Evolutionary conservation across 30 jellyfish, hydroid and myxozoan genomes (phyloP), one percentile per base, ranked within the genome.

Genomic region (Nemopilema nomurai): DNA sequence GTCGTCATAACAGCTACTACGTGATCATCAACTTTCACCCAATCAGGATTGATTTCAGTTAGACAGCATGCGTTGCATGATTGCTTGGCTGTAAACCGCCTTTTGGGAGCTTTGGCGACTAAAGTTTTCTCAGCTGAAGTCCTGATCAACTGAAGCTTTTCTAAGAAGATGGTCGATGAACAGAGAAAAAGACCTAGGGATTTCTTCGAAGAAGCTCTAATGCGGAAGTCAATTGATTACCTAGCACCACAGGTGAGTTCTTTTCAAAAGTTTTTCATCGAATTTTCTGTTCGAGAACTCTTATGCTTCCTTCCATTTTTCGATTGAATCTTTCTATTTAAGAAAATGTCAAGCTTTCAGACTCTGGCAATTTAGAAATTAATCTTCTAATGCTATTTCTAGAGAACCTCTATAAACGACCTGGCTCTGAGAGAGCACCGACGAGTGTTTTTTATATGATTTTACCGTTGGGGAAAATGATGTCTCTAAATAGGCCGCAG

Each of bases 181-280:
- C 26, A 49, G 13, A 50, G 76, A 51, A 79, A 79, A 67, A 67
- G 89, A 79, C 31, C 89, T 17, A 66, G 74, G 24, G 81, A 79
- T 16, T 8, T 79, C 28, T 84, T 32, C 33, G 93, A 73, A 27
- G 87, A 84, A 41, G 65, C 57, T 20, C 67, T 74, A 49, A 51
- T 84, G 93, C 70, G 71, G 28, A 84, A 76, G 50, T 74, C 93
- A 4, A 31, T 84, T n/a, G 87, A 84, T 69, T 84, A 73, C 68
- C 50, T 84, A 41, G 69, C 93, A 28, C 87, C 87, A 31, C 93
- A 84, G 49, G 93, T 84, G 71, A 84, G 93, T 67, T 62, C 19
- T 32, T 74, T 13, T 27, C 20, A 18, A 8, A 17, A 51, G 3
- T 49, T 69, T 71, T 67, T 72, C 62, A 19, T 68, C 80, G 85